These are phyloP conservation scores for Strigamia transsilvanica DNA, from an alignment of 2,888 invertebrate species.

Conservation along the genomic window DNA sequence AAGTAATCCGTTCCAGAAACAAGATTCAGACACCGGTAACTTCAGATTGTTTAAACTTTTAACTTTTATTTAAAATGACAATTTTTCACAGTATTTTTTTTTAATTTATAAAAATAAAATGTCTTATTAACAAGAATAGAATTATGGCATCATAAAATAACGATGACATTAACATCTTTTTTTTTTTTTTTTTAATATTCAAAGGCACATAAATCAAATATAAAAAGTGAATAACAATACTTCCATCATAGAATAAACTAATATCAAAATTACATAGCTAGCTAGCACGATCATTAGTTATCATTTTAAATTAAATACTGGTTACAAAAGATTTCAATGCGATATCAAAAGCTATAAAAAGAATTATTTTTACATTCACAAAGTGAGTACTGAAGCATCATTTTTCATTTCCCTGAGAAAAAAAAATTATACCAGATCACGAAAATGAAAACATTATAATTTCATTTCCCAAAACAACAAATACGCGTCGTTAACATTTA, in stretches of 20 bases:
- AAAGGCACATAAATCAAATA: background rate
- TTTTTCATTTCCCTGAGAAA: slow-evolving; percentile 19
- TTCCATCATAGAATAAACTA: background rate
- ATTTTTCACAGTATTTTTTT: background rate
- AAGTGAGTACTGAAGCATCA: background rate
- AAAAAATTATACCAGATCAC: background rate
- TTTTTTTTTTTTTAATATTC: background rate
- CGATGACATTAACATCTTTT: background rate
- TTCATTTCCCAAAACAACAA: slow-evolving; percentile 91
- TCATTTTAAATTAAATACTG: background rate
- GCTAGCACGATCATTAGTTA: background rate
- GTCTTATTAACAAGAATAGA: background rate
- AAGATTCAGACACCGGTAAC: too few species aligned
- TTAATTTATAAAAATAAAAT: background rate
- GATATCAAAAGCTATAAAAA: background rate
- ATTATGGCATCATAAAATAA: background rate
- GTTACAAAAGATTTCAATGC: background rate
- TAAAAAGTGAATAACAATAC: background rate
- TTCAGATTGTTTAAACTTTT: too few species aligned
- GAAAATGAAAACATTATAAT: slow-evolving; percentile 57
- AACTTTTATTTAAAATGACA: too few species aligned
- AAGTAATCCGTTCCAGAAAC: too few species aligned
- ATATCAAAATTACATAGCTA: slow-evolving; percentile 2
- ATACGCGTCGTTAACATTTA: slow-evolving; percentile 83
- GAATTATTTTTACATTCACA: background rate